Percentiles rank a stretch among this genome's conserved stretches.
Evolutionary conservation across 2,888 invertebrate genomes (phyloP).

Genomic region (Cryptocephalus moraei): DNA sequence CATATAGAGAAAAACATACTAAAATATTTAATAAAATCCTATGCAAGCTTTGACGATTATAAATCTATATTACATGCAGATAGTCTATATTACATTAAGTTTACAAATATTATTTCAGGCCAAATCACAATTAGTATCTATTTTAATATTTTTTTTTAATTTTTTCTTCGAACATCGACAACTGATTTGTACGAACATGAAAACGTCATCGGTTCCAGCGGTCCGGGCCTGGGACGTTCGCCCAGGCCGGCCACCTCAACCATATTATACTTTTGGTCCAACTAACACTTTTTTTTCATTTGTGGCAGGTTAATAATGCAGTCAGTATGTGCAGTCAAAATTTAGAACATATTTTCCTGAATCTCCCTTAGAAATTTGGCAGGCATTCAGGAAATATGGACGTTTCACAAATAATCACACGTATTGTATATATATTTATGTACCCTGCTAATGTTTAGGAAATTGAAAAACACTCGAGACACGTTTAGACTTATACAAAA

Average conservation of each 20-base stretch:
- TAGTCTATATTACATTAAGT: slow-evolving; percentile 32
- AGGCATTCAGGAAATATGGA: slow-evolving; percentile 27
- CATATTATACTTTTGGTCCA: slow-evolving; percentile 26
- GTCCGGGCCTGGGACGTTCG: slow-evolving; percentile 6
- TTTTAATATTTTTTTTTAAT: slow-evolving; percentile 13
- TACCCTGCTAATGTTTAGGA: slow-evolving; percentile 32
- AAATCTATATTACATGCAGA: slow-evolving; percentile 30
- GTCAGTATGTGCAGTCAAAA: slow-evolving; percentile 32
- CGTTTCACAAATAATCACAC: slow-evolving; percentile 29
- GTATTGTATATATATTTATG: slow-evolving; percentile 13
- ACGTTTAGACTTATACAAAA: too few relatives aligned
- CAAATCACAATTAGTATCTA: slow-evolving; percentile 33
- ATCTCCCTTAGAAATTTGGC: slow-evolving; percentile 14
- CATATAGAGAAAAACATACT: slow-evolving; percentile 34
- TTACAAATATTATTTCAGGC: slow-evolving; percentile 31
- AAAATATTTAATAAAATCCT: slow-evolving; percentile 35
- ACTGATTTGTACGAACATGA: slow-evolving; percentile 26
- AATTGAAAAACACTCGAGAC: too few relatives aligned
- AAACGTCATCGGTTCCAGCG: slow-evolving; percentile 14
- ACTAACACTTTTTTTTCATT: slow-evolving; percentile 26
- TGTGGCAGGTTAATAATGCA: slow-evolving; percentile 33
- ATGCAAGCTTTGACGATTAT: slow-evolving; percentile 34
- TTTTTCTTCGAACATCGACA: slow-evolving; percentile 13
- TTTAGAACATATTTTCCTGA: slow-evolving; percentile 27
- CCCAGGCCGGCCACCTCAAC: slow-evolving; percentile 1